Evolutionary conservation across 2,888 invertebrate genomes (phyloP).

Genomic region (Nomada lathburiana): DNA sequence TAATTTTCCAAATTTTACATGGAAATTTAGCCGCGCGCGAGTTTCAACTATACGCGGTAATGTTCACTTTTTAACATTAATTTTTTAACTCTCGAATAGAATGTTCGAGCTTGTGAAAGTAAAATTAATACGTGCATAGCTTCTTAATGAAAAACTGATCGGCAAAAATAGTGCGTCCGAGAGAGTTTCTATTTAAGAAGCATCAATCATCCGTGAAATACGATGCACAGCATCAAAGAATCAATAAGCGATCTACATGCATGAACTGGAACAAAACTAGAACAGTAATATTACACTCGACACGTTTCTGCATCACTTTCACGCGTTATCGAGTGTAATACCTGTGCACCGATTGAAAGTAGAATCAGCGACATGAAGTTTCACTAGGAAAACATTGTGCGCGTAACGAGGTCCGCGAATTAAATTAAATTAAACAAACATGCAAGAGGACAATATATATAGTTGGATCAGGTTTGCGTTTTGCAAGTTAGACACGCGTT

Average conservation of each 20-base stretch:
- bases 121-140: background rate
- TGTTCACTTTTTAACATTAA: too few relatives aligned
- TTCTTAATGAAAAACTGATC: background rate
- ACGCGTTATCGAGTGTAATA: background rate
- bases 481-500: conserved; percentile 9
- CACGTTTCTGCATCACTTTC: conserved; percentile 15
- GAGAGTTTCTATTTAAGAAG: too few relatives aligned
- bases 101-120: too few relatives aligned
- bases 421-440: background rate
- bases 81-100: too few relatives aligned
- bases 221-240: background rate
- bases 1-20: background rate
- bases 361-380: background rate
- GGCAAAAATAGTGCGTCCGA: too few relatives aligned
- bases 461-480: too few relatives aligned
- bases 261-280: background rate
- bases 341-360: too few relatives aligned
- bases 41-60: too few relatives aligned
- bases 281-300: background rate
- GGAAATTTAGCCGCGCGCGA: background rate
- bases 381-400: background rate
- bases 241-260: background rate
- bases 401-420: conserved; percentile 12
- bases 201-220: background rate
- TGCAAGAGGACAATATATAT: too few relatives aligned